phyloP scores from a whole-genome alignment of 2,113 vertebrate species.

The Malurus elegans region DNA sequence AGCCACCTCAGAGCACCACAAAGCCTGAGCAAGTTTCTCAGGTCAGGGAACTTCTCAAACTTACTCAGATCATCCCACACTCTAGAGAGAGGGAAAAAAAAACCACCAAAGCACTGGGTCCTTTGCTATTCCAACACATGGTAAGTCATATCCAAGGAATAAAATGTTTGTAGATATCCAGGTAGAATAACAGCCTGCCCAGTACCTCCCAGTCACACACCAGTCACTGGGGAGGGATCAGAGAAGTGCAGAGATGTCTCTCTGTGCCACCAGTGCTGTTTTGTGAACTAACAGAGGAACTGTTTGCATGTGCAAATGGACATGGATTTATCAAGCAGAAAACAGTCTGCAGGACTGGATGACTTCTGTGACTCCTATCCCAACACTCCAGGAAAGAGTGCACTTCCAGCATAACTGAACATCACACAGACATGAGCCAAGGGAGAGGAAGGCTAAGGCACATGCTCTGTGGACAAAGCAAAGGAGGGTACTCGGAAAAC shows the following conservation, averaged over 20 bases:
- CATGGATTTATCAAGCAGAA: not conserved
- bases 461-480: not conserved
- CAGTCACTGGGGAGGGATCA: not conserved
- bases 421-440: fast-evolving
- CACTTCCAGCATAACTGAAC: not conserved
- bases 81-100: not conserved
- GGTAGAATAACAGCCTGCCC: not conserved
- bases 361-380: not conserved
- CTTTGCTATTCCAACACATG: not conserved
- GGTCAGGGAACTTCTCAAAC: not conserved
- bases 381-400: not conserved
- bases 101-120: not conserved
- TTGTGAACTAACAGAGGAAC: not conserved
- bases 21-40: not conserved
- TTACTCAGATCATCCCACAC: not conserved
- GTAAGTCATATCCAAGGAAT: not conserved
- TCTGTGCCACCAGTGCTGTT: not conserved
- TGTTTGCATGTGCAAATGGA: not conserved
- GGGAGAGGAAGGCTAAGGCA: not conserved
- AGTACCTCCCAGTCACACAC: not conserved
- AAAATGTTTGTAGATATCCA: not conserved
- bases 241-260: not conserved
- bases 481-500: not conserved
- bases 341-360: not conserved
- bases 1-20: not conserved